Percentiles rank a stretch among this genome's conserved stretches.
Evolutionary conservation across 2,113 vertebrate genomes (phyloP).

Genomic region (Australoheros scitulus): DNA sequence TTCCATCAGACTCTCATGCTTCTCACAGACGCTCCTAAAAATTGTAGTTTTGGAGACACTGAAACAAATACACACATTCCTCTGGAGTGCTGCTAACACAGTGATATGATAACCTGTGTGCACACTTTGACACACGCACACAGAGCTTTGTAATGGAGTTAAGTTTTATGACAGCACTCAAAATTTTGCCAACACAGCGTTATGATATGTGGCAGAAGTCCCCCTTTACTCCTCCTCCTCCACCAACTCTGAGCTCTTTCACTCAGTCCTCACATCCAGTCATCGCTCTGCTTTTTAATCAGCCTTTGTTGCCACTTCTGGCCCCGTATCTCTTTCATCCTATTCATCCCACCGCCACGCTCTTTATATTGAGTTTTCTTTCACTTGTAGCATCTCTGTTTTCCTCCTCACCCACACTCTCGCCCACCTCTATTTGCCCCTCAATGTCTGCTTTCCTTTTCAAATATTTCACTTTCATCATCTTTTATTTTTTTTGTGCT

Average conservation of each 20-base stretch:
- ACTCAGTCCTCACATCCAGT: constrained; percentile 26
- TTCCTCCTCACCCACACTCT: neutral
- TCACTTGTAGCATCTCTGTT: constrained; percentile 1
- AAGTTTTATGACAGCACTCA: constrained; percentile 70
- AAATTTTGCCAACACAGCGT: constrained; percentile 59
- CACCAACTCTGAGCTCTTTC: neutral
- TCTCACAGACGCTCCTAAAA: neutral
- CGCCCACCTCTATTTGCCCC: neutral
- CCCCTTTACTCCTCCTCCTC: neutral
- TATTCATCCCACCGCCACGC: neutral
- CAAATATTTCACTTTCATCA: constrained; percentile 43
- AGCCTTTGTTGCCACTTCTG: constrained; percentile 31
- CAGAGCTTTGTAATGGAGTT: constrained; percentile 36
- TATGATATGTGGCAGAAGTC: constrained; percentile 29
- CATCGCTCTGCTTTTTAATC: constrained; percentile 33
- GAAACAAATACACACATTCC: neutral
- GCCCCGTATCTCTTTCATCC: constrained; percentile 11
- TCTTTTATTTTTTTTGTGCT: neutral
- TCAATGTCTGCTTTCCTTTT: neutral
- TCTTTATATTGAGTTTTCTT: constrained; percentile 17
- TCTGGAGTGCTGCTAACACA: constrained; percentile 59
- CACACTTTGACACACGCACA: constrained; percentile 28
- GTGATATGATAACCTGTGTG: constrained; percentile 54
- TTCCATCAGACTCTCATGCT: neutral
- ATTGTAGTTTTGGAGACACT: neutral